Evolutionary conservation across 2,113 vertebrate species (phyloP).

Genomic region (Dissostichus mawsoni): DNA sequence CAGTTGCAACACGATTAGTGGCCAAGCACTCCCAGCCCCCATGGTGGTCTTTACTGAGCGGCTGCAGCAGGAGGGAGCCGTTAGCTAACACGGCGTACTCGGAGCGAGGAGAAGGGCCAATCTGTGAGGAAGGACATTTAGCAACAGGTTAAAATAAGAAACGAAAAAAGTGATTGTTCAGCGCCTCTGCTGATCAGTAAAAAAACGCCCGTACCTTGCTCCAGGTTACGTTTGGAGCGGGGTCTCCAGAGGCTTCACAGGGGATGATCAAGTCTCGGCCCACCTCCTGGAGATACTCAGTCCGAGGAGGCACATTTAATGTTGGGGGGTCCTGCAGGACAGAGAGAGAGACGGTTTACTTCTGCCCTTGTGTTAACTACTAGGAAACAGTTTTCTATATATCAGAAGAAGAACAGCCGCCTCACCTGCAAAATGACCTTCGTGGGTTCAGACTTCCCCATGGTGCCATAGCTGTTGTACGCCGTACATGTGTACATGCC

Average conservation of each 20-base stretch:
- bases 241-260: slow-evolving; percentile 89
- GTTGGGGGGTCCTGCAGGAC: slow-evolving; percentile 88
- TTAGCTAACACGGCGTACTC: slow-evolving; percentile 84
- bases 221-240: slow-evolving; percentile 90
- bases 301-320: slow-evolving; percentile 86
- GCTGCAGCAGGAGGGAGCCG: slow-evolving; percentile 89
- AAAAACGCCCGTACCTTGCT: slow-evolving; percentile 84
- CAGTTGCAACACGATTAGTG: slow-evolving; percentile 89
- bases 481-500: slow-evolving; percentile 93
- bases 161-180: not conserved
- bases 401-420: not conserved
- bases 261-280: slow-evolving; percentile 92
- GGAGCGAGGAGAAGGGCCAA: slow-evolving; percentile 80
- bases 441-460: slow-evolving; percentile 89
- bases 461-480: slow-evolving; percentile 94
- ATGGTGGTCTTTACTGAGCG: slow-evolving; percentile 91
- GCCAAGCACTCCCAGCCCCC: slow-evolving; percentile 92
- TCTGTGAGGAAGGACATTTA: slow-evolving; percentile 59
- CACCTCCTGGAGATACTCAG: slow-evolving; percentile 95
- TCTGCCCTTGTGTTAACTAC: not conserved
- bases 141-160: not conserved
- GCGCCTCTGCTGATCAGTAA: too few relatives aligned
- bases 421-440: slow-evolving; percentile 91
- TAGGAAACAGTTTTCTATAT: not conserved
- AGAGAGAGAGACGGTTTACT: not conserved